Percentiles rank a stretch among this genome's conserved stretches.
These are phyloP conservation scores for Amphipyra berbera DNA, from an alignment of 2,888 invertebrate genomes.

Conservation along the genomic window DNA sequence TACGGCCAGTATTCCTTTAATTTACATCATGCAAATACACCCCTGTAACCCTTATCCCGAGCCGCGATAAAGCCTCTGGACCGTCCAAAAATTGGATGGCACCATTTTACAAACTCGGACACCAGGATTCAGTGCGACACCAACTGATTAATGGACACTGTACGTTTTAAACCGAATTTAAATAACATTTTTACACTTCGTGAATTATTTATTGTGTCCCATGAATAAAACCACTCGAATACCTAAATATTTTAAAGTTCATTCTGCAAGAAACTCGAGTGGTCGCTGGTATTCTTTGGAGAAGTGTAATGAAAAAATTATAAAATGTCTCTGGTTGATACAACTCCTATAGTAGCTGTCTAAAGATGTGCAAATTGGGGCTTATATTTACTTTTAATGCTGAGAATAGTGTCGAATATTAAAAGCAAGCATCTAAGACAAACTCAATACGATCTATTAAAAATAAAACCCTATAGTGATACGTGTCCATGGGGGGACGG, in stretches of 20 bases:
- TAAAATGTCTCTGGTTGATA: constrained; percentile 1
- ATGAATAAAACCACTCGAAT: constrained; percentile 62
- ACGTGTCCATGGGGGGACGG: no score
- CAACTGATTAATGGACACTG: constrained; percentile 66
- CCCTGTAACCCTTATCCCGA: constrained; percentile 17
- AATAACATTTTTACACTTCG: constrained; percentile 73
- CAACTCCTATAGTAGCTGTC: no score
- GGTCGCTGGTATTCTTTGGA: constrained; percentile 10
- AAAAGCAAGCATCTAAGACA: no score
- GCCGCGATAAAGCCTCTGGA: constrained; percentile 19
- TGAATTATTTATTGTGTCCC: constrained; percentile 69
- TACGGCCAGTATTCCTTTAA: constrained; percentile 14
- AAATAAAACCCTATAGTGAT: no score
- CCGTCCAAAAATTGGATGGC: constrained; percentile 37
- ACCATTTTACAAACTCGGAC: constrained; percentile 24
- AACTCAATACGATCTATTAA: no score
- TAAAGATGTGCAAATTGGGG: no score
- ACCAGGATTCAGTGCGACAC: constrained; percentile 50
- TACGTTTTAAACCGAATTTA: constrained; percentile 69
- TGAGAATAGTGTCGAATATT: no score
- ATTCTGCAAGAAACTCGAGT: constrained; percentile 31
- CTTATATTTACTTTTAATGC: no score
- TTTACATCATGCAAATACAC: constrained; percentile 20
- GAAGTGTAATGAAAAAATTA: constrained; percentile 16
- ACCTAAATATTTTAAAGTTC: constrained; percentile 57